Conservation (phyloP, 1,140 invertebrate genomes). For the Bicyclus anynana region DNA sequence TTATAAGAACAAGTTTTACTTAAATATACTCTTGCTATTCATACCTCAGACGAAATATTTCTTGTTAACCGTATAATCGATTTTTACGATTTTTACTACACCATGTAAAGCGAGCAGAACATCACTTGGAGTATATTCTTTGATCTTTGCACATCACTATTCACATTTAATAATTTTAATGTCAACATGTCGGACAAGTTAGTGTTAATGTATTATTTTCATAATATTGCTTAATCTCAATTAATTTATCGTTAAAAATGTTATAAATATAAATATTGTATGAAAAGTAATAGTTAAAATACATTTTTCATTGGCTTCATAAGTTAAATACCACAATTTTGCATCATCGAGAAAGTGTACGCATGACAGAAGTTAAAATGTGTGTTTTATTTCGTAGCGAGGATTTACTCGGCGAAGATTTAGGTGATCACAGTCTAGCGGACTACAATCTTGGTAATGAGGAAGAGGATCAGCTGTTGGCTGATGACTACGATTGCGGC, state of each 20-base stretch:
- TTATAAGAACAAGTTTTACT: too few relatives aligned
- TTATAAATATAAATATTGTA: constrained; percentile 3
- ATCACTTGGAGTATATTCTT: too few relatives aligned
- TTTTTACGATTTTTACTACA: too few relatives aligned
- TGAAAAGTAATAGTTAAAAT: background rate
- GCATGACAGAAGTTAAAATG: constrained; percentile 12
- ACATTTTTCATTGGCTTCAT: background rate
- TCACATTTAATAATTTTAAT: constrained; percentile 27
- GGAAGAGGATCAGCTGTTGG: constrained; percentile 65
- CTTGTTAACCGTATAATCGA: too few relatives aligned
- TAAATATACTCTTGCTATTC: too few relatives aligned
- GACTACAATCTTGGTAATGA: constrained; percentile 71
- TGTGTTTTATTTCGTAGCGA: constrained; percentile 51
- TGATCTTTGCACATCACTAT: background rate
- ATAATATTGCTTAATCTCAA: constrained; percentile 9
- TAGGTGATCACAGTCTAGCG: constrained; percentile 67
- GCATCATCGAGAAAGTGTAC: background rate
- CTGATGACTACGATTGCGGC: constrained; percentile 61
- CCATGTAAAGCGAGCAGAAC: too few relatives aligned
- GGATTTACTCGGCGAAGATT: constrained; percentile 66
- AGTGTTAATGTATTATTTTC: constrained; percentile 42
- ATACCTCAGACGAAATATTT: too few relatives aligned
- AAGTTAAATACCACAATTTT: background rate
- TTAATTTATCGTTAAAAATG: background rate
- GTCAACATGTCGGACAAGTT: constrained; percentile 74